phyloP scores from a whole-genome alignment of 2,113 vertebrate genomes.

The Corapipo altera region DNA sequence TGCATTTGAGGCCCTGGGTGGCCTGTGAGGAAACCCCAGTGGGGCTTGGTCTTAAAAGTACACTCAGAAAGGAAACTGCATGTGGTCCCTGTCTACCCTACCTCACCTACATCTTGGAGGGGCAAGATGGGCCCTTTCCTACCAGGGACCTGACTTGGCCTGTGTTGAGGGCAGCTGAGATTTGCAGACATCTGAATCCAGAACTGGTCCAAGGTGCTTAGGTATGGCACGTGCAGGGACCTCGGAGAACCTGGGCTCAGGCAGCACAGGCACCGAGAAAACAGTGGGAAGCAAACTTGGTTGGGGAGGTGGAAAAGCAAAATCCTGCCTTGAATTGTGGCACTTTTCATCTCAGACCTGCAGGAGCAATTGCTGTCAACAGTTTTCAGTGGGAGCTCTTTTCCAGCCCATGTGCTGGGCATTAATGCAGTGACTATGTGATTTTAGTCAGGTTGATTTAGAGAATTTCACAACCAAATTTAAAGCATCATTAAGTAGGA shows the following conservation, averaged over 20 bases:
- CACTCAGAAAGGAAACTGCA: background rate
- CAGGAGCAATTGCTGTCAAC: background rate
- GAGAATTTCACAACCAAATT: background rate
- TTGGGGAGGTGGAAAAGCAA: background rate
- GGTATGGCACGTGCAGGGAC: too few species aligned
- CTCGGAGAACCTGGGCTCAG: background rate
- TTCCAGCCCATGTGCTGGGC: background rate
- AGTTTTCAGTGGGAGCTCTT: background rate
- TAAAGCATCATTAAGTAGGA: background rate
- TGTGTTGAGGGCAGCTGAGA: background rate
- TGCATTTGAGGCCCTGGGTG: background rate
- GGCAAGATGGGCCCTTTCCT: background rate
- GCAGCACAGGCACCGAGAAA: background rate
- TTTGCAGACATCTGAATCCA: background rate
- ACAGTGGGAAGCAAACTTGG: background rate
- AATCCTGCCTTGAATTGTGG: fast-evolving
- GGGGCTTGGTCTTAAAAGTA: background rate
- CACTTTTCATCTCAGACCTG: background rate
- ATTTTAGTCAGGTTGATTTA: background rate
- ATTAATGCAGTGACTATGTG: background rate
- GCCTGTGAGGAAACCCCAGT: background rate
- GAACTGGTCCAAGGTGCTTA: background rate
- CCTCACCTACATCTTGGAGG: fast-evolving
- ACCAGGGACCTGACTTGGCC: background rate
- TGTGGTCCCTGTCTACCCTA: background rate